A percentile compares a stretch with the other conserved stretches of the same genome.
phyloP scores from a whole-genome alignment of 2,113 vertebrate species.

The Nannobrachium achirus region DNA sequence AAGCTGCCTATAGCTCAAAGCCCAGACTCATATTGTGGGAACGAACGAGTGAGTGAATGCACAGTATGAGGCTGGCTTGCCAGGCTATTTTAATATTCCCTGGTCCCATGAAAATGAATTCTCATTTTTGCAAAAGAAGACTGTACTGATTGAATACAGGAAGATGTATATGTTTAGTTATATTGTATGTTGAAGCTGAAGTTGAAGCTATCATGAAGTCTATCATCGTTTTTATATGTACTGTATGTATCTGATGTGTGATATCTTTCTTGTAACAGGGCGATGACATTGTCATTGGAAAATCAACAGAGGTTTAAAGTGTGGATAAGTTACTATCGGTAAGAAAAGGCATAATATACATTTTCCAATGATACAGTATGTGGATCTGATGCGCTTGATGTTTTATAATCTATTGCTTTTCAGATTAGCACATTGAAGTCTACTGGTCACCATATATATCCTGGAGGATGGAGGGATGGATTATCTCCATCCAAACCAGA shows the following conservation, averaged over 20 bases:
- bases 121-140: too few relatives aligned
- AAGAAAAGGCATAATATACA: too few relatives aligned
- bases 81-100: too few relatives aligned
- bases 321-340: slow-evolving; percentile 10
- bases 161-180: too few relatives aligned
- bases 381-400: neutral
- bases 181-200: too few relatives aligned
- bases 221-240: neutral
- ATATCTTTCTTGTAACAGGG: slow-evolving; percentile 43
- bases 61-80: too few relatives aligned
- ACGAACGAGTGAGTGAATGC: too few relatives aligned
- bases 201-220: too few relatives aligned
- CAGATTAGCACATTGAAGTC: neutral
- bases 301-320: slow-evolving; percentile 73
- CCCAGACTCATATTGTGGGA: too few relatives aligned
- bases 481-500: neutral
- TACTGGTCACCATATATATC: neutral
- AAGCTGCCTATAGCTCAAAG: too few relatives aligned
- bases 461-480: neutral
- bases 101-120: too few relatives aligned
- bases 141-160: too few relatives aligned
- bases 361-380: neutral
- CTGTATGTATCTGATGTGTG: neutral
- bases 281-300: slow-evolving; percentile 56
- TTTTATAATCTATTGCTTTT: neutral